Conservation (phyloP, 1,140 invertebrate species). For the Micrasema minimum region DNA sequence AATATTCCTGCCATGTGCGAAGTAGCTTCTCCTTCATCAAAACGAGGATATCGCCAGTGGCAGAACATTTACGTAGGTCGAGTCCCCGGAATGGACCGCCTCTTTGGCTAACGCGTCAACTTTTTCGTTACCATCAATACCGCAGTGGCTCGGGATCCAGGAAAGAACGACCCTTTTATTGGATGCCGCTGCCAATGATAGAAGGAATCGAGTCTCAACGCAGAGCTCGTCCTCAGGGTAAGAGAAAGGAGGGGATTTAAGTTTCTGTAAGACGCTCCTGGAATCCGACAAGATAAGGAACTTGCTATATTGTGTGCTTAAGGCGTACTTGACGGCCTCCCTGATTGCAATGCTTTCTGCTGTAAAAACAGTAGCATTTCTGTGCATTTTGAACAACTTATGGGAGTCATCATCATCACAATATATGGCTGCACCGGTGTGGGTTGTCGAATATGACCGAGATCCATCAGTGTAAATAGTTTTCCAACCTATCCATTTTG, state of each 20-base stretch:
- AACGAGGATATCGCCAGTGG: too few relatives aligned
- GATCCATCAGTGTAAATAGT: constrained; percentile 8
- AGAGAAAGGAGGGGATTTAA: background rate
- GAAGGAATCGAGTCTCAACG: background rate
- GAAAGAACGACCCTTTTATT: background rate
- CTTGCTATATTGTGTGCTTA: background rate
- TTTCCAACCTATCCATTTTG: background rate
- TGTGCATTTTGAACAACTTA: too few relatives aligned
- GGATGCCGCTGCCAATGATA: background rate
- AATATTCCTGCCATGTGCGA: too few relatives aligned
- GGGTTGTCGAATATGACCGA: background rate
- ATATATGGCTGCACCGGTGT: background rate
- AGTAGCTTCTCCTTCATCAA: too few relatives aligned
- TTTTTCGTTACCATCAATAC: background rate
- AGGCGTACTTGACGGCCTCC: too few relatives aligned
- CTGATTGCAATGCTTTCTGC: too few relatives aligned
- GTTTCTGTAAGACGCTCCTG: background rate
- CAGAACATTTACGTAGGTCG: too few relatives aligned
- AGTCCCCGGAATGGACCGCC: background rate
- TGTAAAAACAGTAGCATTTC: too few relatives aligned
- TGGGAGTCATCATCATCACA: background rate
- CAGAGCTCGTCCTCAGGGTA: background rate
- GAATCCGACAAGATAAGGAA: background rate
- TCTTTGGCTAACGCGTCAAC: background rate
- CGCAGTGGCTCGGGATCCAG: background rate